Base-by-base conservation (phyloP, 2,113 vertebrate genomes). In the Baryphthengus martii region DNA sequence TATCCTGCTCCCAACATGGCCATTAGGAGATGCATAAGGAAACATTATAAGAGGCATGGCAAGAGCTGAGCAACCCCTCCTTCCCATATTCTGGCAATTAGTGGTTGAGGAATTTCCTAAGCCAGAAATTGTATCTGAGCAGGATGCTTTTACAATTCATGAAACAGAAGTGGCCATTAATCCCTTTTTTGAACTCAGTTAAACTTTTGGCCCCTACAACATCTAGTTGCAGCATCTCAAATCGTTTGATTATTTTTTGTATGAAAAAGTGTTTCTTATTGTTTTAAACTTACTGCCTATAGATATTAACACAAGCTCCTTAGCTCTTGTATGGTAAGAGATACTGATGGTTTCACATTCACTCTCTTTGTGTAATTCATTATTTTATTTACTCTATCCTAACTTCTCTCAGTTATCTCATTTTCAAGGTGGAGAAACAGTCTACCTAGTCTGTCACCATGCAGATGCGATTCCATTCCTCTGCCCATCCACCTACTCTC, bases 11-110 rank as follows among this genome's bases (percentile, higher is more conserved):
- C 92, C 72, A 89, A 84, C 55, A 86, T 8, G 23, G 42, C 92
- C 90, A 97, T 97, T 95, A 97, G 89, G 86, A 84, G 76, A 93
- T 55, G 61, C 85, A 26, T 92, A 86, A 95, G 68, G 68, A 80
- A 94, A 95, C 86, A 95, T 94, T 63, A 73, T 62, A 92, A 94
- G 83, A 93, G 79, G 18, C 42, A 85, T 17, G 24, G 83, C 63
- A 90, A 90, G 50, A 84, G 88, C 72, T 45, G 72, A 95, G 80
- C 83, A 93, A 86, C 31, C 40, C 83, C 83, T 92, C 90, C 83
- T 95, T 93, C 61, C 91, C 68, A 84, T 95, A 83, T 87, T 84
- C 79, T 81, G 52, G 72, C 94, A 96, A 97, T 97, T 96, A 97
- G 96, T 40, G 90, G 92, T 74, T 95, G 84, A 77, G 86, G 83